These are phyloP conservation scores for Ephialtes manifestator DNA, from an alignment of 2,888 invertebrate species.

Conservation along the genomic window DNA sequence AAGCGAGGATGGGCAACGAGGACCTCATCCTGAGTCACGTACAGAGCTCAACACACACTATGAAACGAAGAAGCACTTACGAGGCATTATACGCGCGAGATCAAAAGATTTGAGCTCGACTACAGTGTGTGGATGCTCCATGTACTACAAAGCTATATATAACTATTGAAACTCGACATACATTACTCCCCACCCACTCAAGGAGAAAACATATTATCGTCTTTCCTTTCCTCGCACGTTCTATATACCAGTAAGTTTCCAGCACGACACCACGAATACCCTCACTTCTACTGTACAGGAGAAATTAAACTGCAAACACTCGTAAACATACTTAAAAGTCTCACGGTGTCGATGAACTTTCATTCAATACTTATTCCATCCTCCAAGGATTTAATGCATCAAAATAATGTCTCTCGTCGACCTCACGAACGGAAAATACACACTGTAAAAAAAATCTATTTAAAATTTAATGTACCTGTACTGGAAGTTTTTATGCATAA, in stretches of 20 bases:
- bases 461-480: too few relatives aligned
- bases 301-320: constrained; percentile 19
- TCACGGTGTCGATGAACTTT: not conserved
- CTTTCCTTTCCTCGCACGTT: constrained; percentile 16
- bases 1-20: constrained; percentile 62
- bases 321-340: constrained; percentile 4
- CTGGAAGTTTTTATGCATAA: too few relatives aligned
- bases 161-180: constrained; percentile 37
- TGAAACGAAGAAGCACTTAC: constrained; percentile 14
- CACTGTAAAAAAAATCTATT: too few relatives aligned
- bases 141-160: not conserved
- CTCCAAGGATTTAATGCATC: too few relatives aligned
- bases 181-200: constrained; percentile 44
- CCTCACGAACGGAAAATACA: too few relatives aligned
- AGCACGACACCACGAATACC: not conserved
- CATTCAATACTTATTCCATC: not conserved
- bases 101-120: constrained; percentile 50
- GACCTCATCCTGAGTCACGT: constrained; percentile 28
- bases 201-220: constrained; percentile 55
- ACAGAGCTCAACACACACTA: constrained; percentile 9
- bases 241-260: not conserved
- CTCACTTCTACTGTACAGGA: not conserved
- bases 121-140: too few relatives aligned
- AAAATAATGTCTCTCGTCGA: too few relatives aligned
- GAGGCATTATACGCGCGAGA: constrained; percentile 42